phyloP scores from a whole-genome alignment of 1,140 invertebrate genomes.

The Atta colombica region DNA sequence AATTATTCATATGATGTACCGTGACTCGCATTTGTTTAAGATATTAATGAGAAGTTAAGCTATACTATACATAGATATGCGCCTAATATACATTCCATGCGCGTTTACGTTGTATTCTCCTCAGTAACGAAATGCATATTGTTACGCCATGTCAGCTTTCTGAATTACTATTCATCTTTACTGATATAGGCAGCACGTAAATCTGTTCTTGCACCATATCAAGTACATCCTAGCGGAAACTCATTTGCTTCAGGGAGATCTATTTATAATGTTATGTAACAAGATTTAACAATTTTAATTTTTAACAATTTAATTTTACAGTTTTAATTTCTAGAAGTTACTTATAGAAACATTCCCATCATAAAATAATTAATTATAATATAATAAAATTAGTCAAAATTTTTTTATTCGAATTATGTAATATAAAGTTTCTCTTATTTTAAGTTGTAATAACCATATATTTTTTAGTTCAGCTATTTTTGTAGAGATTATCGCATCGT shows the following conservation, averaged over 20 bases:
- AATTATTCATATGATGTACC: slow-evolving; percentile 1
- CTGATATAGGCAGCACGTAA: background rate
- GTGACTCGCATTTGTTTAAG: slow-evolving; percentile 63
- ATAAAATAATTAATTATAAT: slow-evolving; percentile 3
- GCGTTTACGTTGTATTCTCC: background rate
- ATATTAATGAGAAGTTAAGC: slow-evolving; percentile 62
- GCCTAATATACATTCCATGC: slow-evolving; percentile 32
- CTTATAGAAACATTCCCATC: background rate
- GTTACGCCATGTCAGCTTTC: slow-evolving; percentile 32
- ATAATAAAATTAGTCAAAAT: too few relatives aligned
- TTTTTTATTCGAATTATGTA: background rate
- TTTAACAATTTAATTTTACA: background rate
- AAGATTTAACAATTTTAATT: background rate
- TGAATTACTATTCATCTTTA: slow-evolving; percentile 49
- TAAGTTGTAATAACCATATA: background rate
- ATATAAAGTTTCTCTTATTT: background rate
- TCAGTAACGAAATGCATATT: slow-evolving; percentile 30
- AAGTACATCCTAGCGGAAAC: background rate
- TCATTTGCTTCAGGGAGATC: background rate
- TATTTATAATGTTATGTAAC: slow-evolving; percentile 2
- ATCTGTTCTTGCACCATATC: slow-evolving; percentile 8
- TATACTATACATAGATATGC: background rate
- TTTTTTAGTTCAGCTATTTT: slow-evolving; percentile 19
- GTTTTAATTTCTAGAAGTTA: background rate
- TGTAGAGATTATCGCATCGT: background rate